These are phyloP conservation scores for Campoplex capitator DNA, from an alignment of 2,888 invertebrate species.

Conservation along the genomic window DNA sequence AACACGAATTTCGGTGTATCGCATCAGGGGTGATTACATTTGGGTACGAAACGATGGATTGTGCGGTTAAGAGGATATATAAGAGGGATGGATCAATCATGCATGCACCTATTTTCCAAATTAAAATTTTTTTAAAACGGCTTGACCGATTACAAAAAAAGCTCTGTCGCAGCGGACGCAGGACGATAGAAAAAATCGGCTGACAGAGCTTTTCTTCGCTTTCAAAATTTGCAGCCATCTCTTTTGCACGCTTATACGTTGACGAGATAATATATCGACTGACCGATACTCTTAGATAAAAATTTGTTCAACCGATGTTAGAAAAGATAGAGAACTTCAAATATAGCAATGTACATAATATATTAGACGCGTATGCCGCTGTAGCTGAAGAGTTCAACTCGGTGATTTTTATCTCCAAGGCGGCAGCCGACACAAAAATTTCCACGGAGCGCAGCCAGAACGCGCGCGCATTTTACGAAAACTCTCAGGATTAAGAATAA, in stretches of 20 bases:
- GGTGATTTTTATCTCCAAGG: conserved; percentile 72
- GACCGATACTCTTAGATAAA: conserved; percentile 71
- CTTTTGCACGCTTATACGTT: too few species aligned
- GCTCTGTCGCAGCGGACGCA: too few species aligned
- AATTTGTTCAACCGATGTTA: conserved; percentile 76
- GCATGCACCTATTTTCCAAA: too few species aligned
- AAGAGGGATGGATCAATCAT: too few species aligned
- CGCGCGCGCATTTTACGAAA: conserved; percentile 32
- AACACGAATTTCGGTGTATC: conserved; percentile 6
- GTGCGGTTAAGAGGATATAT: conserved; percentile 7
- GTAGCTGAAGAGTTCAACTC: conserved; percentile 22
- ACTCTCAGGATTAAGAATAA: conserved; percentile 18
- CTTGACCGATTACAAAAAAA: too few species aligned
- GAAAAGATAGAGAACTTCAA: conserved; percentile 69
- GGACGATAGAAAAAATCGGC: too few species aligned
- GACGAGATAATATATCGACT: too few species aligned
- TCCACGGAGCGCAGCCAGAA: conserved; percentile 60
- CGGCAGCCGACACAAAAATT: conserved; percentile 75
- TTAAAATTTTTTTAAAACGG: too few species aligned
- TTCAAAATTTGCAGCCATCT: too few species aligned
- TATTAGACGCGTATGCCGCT: conserved; percentile 24
- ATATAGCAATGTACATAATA: conserved; percentile 37
- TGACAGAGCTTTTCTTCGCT: too few species aligned
- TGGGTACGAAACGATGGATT: neutral
- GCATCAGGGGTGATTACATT: neutral